Percentiles rank a stretch among this genome's conserved stretches.
Conservation (phyloP, 2,113 vertebrate species). For the Perognathus longimembris region DNA sequence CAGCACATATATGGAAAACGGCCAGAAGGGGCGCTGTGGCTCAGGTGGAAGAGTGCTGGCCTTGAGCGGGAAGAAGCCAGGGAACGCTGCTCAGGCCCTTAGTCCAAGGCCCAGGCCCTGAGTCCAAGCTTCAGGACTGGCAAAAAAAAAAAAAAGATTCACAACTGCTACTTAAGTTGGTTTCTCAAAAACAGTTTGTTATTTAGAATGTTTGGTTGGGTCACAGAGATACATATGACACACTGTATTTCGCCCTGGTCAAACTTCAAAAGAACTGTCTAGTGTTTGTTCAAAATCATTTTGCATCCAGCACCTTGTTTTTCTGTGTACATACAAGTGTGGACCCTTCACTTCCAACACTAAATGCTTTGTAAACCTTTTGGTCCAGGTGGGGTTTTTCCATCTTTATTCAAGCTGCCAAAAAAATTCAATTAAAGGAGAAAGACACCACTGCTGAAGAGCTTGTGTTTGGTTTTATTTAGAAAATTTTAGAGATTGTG, state of each 20-base stretch:
- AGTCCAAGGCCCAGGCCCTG: too few species aligned
- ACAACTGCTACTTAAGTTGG: not conserved
- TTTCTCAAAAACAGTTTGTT: not conserved
- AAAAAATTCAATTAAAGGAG: not conserved
- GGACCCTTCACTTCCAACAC: not conserved
- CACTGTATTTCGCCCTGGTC: not conserved
- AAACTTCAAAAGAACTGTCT: not conserved
- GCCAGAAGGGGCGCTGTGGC: too few species aligned
- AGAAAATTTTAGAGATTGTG: not conserved
- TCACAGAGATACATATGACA: not conserved
- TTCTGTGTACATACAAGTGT: too few species aligned
- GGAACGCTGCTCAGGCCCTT: too few species aligned
- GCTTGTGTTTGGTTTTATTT: not conserved
- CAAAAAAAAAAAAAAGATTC: not conserved
- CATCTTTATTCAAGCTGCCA: not conserved
- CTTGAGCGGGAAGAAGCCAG: too few species aligned
- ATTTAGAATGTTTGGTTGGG: not conserved
- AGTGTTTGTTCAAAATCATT: not conserved
- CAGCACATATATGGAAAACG: too few species aligned
- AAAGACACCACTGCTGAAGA: not conserved
- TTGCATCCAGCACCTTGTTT: not conserved
- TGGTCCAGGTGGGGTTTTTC: not conserved
- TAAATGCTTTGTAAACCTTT: not conserved
- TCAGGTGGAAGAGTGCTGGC: too few species aligned
- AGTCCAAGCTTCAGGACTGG: too few species aligned